Base-by-base conservation (phyloP, 2,113 vertebrate species). In the Boleophthalmus pectinirostris region DNA sequence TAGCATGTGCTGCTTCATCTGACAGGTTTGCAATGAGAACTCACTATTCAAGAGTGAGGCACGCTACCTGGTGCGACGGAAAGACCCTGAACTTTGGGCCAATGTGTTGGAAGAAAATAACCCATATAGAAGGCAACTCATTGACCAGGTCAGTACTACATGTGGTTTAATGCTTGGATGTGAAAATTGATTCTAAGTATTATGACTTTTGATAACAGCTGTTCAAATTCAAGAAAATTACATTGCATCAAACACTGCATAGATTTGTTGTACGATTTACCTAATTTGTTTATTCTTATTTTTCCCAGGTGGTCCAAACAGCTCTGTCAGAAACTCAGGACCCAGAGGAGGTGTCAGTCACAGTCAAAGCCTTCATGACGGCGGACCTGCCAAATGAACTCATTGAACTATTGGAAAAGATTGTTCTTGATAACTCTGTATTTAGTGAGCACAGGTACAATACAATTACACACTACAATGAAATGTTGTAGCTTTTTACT, bases 291-390 rank as follows among this genome's bases (percentile, higher is more conserved):
- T 14, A 25, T 2, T 46, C 0, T 1, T 3, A 70, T 75, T 21
- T 14, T 69, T 2, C 0, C 51, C 68, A 98, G 96, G 96, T 98
- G 87, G 97, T 98, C 49, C 96, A 98, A 77, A 97, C 95, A 0
- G 96, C 97, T 54, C 91, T 98, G 74, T 95, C 95, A 1, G 97
- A 97, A 86, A 97, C 96, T 0, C 96, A 96, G 75, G 96, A 98
- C 85, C 96, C 96, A 16, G 96, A 97, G 85, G 97, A 97, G 70
- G 93, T 97, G 80, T 98, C 96, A 0, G 95, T 97, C 69, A 94
- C 96, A 2, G 96, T 98, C 74, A 98, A 96, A 86, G 96, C 96
- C 72, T 98, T 98, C 81, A 97, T 97, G 95, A 96, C 94, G 3
- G 96, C 97, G 4, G 95, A 97, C 77, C 90, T 98, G 57, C 97